These are phyloP conservation scores for Rhinogobius similis DNA, from an alignment of 2,113 vertebrate species.

Conservation along the genomic window DNA sequence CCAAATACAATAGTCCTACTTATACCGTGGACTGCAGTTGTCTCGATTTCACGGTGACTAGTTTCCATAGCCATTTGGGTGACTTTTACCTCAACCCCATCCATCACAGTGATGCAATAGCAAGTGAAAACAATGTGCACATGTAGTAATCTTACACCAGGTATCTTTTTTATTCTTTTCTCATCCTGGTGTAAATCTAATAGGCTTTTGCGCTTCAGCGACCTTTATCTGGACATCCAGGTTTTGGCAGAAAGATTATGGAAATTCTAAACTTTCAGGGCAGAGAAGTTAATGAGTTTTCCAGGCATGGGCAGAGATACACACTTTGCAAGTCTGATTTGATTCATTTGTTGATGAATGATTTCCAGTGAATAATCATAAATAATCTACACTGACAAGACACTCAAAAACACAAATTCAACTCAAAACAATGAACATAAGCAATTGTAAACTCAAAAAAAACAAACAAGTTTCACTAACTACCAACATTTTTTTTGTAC, in stretches of 20 bases:
- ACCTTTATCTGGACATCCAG: slow-evolving; percentile 24
- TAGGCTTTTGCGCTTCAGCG: slow-evolving; percentile 37
- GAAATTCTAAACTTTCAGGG: slow-evolving; percentile 36
- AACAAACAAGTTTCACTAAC: background rate
- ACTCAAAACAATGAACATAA: background rate
- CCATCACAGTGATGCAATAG: slow-evolving; percentile 29
- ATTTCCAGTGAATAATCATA: slow-evolving; percentile 19
- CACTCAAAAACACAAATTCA: too few relatives aligned
- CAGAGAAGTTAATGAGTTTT: slow-evolving; percentile 46
- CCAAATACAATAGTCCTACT: background rate
- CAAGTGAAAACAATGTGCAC: slow-evolving; percentile 28
- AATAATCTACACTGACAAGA: slow-evolving; percentile 22
- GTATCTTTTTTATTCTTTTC: slow-evolving; percentile 29
- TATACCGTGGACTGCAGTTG: slow-evolving; percentile 8
- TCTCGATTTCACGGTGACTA: slow-evolving; percentile 32
- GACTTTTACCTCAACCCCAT: slow-evolving; percentile 13
- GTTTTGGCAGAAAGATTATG: slow-evolving; percentile 29
- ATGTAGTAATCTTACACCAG: slow-evolving; percentile 25
- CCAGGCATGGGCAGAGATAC: slow-evolving; percentile 26
- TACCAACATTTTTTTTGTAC: background rate
- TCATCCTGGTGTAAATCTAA: slow-evolving; percentile 48
- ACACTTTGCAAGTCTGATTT: slow-evolving; percentile 39
- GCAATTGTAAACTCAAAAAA: background rate
- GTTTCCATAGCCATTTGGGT: slow-evolving; percentile 10
- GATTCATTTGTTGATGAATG: slow-evolving; percentile 11